phyloP scores from a whole-genome alignment of 2,888 invertebrate genomes.

The Diachrysia chrysitis region DNA sequence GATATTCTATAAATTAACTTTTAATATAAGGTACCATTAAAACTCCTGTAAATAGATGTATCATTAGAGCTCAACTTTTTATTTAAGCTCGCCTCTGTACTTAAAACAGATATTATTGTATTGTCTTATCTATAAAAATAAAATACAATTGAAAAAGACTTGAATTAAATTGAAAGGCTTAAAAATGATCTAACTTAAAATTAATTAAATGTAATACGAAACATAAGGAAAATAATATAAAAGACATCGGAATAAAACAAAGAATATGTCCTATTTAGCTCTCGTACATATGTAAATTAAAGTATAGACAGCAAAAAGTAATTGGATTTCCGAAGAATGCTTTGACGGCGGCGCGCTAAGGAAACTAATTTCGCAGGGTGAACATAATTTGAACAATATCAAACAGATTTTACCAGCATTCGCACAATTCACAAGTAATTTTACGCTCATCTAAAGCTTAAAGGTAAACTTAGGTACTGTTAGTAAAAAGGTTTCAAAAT shows the following conservation, averaged over 20 bases:
- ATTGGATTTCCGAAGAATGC: slow-evolving; percentile 50
- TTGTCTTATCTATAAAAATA: too few relatives aligned
- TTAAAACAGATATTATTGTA: too few relatives aligned
- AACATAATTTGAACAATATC: slow-evolving; percentile 39
- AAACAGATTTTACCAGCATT: slow-evolving; percentile 40
- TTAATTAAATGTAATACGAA: neutral
- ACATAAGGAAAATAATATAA: neutral
- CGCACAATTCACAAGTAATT: slow-evolving; percentile 24
- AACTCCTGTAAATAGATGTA: neutral
- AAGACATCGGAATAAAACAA: neutral
- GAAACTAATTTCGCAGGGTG: slow-evolving; percentile 44
- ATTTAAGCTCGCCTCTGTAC: too few relatives aligned
- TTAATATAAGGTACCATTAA: neutral
- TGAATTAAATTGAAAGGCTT: too few relatives aligned
- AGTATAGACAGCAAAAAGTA: slow-evolving; percentile 42
- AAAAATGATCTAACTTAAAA: neutral
- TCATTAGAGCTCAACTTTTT: too few relatives aligned
- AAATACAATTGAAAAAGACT: neutral
- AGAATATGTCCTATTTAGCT: neutral
- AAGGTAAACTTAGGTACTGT: neutral
- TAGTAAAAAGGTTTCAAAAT: neutral
- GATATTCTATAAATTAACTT: neutral
- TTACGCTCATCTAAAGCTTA: neutral
- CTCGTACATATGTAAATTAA: slow-evolving; percentile 31
- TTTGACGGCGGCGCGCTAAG: slow-evolving; percentile 31